These are phyloP conservation scores for Phenganax subtilis DNA, from an alignment of 92 coral and sea anemone species.

Conservation along the genomic window DNA sequence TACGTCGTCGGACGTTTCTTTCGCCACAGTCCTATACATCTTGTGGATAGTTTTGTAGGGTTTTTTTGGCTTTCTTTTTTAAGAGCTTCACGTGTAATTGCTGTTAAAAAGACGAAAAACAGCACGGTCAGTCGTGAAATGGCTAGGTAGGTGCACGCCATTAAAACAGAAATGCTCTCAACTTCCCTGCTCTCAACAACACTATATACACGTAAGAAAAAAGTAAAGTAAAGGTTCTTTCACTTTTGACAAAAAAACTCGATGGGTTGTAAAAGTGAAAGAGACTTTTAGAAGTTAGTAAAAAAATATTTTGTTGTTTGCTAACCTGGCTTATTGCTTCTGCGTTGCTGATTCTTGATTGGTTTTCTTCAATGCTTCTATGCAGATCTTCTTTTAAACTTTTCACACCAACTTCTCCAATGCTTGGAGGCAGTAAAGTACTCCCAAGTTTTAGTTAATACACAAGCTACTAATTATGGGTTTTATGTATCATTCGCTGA, in stretches of 20 bases:
- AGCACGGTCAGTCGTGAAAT: conserved; percentile 14
- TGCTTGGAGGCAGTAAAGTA: background rate
- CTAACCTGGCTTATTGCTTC: conserved; percentile 27
- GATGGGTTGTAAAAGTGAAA: too few relatives aligned
- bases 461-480: too few relatives aligned
- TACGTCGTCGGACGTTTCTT: background rate
- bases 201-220: too few relatives aligned
- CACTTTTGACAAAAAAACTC: too few relatives aligned
- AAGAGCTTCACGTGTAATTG: background rate
- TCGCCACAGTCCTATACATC: background rate
- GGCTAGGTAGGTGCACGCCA: background rate
- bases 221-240: too few relatives aligned
- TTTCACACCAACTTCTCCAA: background rate
- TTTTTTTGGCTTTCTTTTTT: background rate
- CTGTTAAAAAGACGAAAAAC: conserved; percentile 8
- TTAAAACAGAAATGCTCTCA: background rate
- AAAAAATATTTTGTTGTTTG: conserved; percentile 30
- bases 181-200: background rate
- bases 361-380: background rate
- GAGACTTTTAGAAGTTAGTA: background rate
- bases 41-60: background rate
- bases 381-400: background rate
- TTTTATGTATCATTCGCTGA: too few relatives aligned
- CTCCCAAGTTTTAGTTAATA: too few relatives aligned
- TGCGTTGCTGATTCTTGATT: background rate